Evolutionary conservation across 2,888 invertebrate genomes (phyloP).

Genomic region (Brachycybe producta): DNA sequence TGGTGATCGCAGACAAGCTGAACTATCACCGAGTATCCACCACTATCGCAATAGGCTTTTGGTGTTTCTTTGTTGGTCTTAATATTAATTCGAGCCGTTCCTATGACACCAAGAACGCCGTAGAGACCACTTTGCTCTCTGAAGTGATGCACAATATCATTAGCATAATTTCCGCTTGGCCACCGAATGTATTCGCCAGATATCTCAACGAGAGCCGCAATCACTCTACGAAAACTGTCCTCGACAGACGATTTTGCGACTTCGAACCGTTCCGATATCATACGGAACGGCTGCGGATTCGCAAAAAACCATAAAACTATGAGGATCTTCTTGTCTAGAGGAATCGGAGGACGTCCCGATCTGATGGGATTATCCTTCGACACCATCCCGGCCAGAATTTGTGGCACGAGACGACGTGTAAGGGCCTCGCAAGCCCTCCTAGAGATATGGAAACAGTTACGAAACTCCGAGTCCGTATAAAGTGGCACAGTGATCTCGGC

Average conservation of each 20-base stretch:
- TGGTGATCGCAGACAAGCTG: slow-evolving; percentile 6
- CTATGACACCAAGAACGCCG: slow-evolving; percentile 1
- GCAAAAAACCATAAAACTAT: slow-evolving; percentile 2
- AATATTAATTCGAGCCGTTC: slow-evolving; percentile 4
- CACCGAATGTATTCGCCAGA: slow-evolving; percentile 5
- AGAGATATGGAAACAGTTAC: slow-evolving; percentile 10
- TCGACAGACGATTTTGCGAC: slow-evolving; percentile 8
- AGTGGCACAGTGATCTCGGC: slow-evolving; percentile 7
- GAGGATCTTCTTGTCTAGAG: slow-evolving; percentile 7
- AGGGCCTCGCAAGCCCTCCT: neutral
- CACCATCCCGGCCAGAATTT: neutral
- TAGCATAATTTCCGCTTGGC: neutral
- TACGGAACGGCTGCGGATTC: slow-evolving; percentile 5
- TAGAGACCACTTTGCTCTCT: neutral
- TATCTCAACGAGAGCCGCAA: slow-evolving; percentile 3
- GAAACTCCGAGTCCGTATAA: slow-evolving; percentile 2
- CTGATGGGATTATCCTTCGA: neutral
- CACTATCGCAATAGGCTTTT: slow-evolving; percentile 2
- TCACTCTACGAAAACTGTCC: neutral
- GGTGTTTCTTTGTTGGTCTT: slow-evolving; percentile 8
- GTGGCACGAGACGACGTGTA: slow-evolving; percentile 1
- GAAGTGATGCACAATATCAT: neutral
- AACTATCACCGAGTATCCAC: slow-evolving; percentile 1
- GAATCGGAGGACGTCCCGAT: slow-evolving; percentile 3
- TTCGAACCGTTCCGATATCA: slow-evolving; percentile 6